Evolutionary conservation across 1,140 invertebrate species (phyloP).

Genomic region (Eumeta japonica): DNA sequence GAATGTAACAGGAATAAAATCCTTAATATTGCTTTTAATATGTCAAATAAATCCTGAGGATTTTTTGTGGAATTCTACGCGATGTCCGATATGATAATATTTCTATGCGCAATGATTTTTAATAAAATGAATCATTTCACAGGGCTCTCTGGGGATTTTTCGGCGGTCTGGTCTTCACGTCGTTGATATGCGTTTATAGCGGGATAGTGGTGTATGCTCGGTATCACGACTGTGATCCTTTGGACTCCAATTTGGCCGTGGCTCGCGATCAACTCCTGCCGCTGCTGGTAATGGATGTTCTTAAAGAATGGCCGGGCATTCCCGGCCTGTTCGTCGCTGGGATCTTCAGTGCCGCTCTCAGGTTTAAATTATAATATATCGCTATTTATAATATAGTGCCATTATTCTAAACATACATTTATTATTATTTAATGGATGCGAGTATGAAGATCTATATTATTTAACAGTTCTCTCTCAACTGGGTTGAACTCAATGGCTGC

Average conservation of each 20-base stretch:
- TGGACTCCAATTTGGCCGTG: slow-evolving; percentile 63
- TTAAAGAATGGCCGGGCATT: slow-evolving; percentile 66
- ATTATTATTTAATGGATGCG: background rate
- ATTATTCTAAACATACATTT: background rate
- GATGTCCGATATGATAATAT: no score
- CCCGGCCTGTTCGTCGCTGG: slow-evolving; percentile 77
- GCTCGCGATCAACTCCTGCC: slow-evolving; percentile 69
- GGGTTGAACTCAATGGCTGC: slow-evolving; percentile 90
- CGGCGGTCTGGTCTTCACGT: slow-evolving; percentile 55
- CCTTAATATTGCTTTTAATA: no score
- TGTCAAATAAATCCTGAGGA: no score
- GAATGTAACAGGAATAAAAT: no score
- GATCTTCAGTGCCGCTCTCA: slow-evolving; percentile 77
- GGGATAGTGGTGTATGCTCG: slow-evolving; percentile 79
- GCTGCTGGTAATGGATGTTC: slow-evolving; percentile 71
- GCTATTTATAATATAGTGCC: background rate
- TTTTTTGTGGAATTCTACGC: no score
- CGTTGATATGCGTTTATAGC: slow-evolving; percentile 64
- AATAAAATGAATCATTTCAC: no score
- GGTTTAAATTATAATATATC: slow-evolving; percentile 45
- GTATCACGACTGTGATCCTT: slow-evolving; percentile 81
- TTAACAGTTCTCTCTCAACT: slow-evolving; percentile 58
- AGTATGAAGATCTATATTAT: no score
- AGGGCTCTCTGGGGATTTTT: slow-evolving; percentile 72
- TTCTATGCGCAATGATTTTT: no score